Conservation (phyloP, 2,797 vertebrate genomes). For the Channallabes apus region DNA sequence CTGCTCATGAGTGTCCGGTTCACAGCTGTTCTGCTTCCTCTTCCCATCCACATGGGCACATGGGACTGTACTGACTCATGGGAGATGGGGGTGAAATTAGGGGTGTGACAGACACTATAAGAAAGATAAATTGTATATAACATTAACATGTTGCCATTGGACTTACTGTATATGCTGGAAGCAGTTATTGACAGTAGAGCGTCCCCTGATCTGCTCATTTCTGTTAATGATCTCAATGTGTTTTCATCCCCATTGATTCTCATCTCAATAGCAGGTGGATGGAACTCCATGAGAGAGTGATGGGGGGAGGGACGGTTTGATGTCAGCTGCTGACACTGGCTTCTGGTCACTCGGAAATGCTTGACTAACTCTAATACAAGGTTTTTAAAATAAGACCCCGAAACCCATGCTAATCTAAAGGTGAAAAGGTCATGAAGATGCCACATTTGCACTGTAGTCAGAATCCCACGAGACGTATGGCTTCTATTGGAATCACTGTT, state of each 20-base stretch:
- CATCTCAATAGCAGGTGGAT: slow-evolving; percentile 35
- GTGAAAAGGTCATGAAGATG: slow-evolving; percentile 74
- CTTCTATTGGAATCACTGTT: slow-evolving; percentile 34
- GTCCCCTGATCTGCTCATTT: not conserved
- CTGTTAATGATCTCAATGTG: not conserved
- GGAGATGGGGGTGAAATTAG: not conserved
- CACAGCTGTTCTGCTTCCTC: slow-evolving; percentile 72
- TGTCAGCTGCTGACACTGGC: slow-evolving; percentile 77
- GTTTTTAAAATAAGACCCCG: slow-evolving; percentile 63
- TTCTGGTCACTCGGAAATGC: slow-evolving; percentile 73
- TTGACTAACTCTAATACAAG: slow-evolving; percentile 66
- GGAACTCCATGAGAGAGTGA: slow-evolving; percentile 52
- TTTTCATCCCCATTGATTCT: not conserved
- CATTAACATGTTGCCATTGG: not conserved
- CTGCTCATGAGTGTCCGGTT: slow-evolving; percentile 59
- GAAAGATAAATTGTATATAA: not conserved
- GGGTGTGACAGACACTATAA: slow-evolving; percentile 1
- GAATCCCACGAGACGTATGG: slow-evolving; percentile 51
- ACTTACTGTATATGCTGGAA: not conserved
- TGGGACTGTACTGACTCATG: slow-evolving; percentile 12
- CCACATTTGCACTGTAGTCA: slow-evolving; percentile 69
- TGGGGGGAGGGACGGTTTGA: slow-evolving; percentile 33
- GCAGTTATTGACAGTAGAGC: not conserved
- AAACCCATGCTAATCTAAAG: slow-evolving; percentile 63
- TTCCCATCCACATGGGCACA: slow-evolving; percentile 49